Percentiles rank a stretch among this genome's conserved stretches.
Conservation (phyloP, 2,113 vertebrate genomes). For the Pollachius pollachius region DNA sequence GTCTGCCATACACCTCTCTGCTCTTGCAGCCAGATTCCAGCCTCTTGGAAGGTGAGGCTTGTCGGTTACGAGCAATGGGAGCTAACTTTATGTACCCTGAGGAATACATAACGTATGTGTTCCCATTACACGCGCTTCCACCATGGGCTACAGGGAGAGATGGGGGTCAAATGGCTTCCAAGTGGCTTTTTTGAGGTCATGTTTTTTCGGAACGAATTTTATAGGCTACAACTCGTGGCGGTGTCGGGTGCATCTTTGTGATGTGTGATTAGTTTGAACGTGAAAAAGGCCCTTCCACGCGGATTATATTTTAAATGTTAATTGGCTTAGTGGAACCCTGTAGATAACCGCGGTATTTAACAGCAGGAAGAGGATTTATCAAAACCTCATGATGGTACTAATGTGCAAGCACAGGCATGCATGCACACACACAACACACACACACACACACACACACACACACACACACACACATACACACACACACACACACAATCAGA, state of each 20-base stretch:
- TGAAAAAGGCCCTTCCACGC: conserved; percentile 2
- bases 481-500: too few species aligned
- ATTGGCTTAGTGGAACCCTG: conserved; percentile 34
- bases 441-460: too few species aligned
- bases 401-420: too few species aligned
- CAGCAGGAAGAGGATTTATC: not conserved
- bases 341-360: conserved; percentile 35
- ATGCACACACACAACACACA: too few species aligned
- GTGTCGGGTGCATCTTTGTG: not conserved
- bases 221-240: too few species aligned
- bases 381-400: too few species aligned
- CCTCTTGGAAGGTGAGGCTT: conserved; percentile 34
- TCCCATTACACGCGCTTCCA: conserved; percentile 42
- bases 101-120: conserved; percentile 54
- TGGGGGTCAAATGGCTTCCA: conserved; percentile 46
- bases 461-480: too few species aligned
- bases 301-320: conserved; percentile 34
- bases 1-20: conserved; percentile 46
- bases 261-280: conserved; percentile 7
- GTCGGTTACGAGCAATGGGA: conserved; percentile 41
- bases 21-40: conserved; percentile 39
- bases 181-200: conserved; percentile 39
- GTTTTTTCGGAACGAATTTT: conserved; percentile 27
- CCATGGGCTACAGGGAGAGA: conserved; percentile 22
- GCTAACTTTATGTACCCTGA: conserved; percentile 32